Conservation (phyloP, 2,797 vertebrate genomes). For the Peromyscus melanophrys region DNA sequence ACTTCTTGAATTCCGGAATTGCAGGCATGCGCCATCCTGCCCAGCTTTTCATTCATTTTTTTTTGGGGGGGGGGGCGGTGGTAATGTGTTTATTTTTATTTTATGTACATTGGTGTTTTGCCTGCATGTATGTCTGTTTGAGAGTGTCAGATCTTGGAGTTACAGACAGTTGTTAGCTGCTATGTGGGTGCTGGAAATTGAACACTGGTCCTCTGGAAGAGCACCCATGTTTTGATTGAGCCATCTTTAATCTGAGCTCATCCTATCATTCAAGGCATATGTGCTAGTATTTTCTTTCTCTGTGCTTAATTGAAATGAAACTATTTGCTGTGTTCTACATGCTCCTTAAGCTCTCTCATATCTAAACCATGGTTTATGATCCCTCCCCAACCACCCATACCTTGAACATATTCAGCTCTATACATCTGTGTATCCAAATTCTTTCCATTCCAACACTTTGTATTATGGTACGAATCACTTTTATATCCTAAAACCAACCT, state of each 20-base stretch:
- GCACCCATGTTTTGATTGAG: neutral
- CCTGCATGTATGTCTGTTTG: no score
- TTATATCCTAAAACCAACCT: neutral
- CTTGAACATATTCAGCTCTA: neutral
- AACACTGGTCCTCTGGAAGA: no score
- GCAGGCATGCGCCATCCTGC: neutral
- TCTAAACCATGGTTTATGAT: neutral
- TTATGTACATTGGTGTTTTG: no score
- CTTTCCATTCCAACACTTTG: neutral
- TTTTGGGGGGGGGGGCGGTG: no score
- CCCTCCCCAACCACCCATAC: neutral
- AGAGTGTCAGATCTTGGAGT: no score
- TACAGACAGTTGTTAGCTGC: no score
- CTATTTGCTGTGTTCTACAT: neutral
- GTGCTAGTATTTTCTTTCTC: constrained; percentile 18
- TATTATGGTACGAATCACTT: neutral
- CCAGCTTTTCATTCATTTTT: neutral
- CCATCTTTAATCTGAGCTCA: neutral
- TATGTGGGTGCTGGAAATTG: no score
- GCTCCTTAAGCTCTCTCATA: neutral
- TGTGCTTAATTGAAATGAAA: constrained; percentile 22
- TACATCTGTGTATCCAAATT: neutral
- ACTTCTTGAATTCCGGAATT: neutral
- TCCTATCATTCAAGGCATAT: neutral
- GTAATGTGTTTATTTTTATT: no score